Evolutionary conservation across 1,140 invertebrate genomes (phyloP), one percentile per base, ranked within the genome.

Genomic region (Pomacea maculata): DNA sequence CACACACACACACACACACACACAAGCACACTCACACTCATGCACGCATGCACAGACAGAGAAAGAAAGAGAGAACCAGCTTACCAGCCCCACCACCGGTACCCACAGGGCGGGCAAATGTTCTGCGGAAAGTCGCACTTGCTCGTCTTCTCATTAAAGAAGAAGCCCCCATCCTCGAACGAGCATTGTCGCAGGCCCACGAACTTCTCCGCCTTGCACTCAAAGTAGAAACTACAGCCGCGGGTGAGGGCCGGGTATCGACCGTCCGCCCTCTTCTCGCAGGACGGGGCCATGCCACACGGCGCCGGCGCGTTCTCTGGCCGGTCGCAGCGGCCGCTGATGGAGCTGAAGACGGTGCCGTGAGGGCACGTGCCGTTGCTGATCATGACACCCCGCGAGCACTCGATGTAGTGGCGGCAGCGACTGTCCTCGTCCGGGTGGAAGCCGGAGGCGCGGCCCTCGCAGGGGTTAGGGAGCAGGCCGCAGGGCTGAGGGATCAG

Each of bases 81-180:
- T 83, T 80, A 85, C 84, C 84, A 85, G 11, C 84, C 84, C 84
- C 84, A 85, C 84, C 84, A 85, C 29, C 80, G 80, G 80, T 86
- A 85, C 55, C 85, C 85, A 74, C 85, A 86, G 1, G 85, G 85
- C 21, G 83, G 82, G 73, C 85, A 86, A 57, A 86, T 82, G 75
- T 86, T 86, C 74, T 83, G 83, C 12, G 82, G 85, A 64, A 82
- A 82, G 76, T 86, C 85, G 75, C 85, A 86, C 74, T 54, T 75
- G 17, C 82, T 78, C 19, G 83, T 82, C 52, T 52, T 29, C 21
- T 78, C 78, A 73, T 86, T 86, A 75, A 86, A 86, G 79, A 85
- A 81, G 55, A 83, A 78, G 6, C 85, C 85, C 7, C 83, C 83
- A 29, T 83, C 79, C n/a, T 61, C 61, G n/a, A 72, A 57, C 1